Evolutionary conservation across 53 echinoderm and acorn worm genomes (phyloP).

Genomic region (Echinarachnius parma): DNA sequence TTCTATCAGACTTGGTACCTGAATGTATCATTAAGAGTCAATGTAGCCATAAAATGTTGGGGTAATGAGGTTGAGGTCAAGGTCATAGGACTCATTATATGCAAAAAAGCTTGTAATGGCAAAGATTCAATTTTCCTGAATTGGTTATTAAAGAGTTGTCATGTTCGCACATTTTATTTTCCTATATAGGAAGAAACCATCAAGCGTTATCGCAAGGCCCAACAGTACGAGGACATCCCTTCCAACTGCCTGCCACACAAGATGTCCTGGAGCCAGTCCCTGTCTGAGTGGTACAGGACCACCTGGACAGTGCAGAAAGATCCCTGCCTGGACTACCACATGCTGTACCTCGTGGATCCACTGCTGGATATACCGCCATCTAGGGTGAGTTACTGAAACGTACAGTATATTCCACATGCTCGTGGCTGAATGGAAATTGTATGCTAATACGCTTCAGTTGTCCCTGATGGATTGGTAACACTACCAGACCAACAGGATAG

Average conservation of each 20-base stretch:
- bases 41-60: too few species aligned
- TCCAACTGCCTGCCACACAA: slow-evolving; percentile 46
- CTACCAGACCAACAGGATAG: too few species aligned
- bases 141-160: neutral
- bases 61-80: too few species aligned
- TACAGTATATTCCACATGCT: too few species aligned
- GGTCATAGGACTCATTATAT: too few species aligned
- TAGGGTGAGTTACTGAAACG: slow-evolving; percentile 55
- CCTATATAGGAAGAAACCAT: slow-evolving; percentile 54
- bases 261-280: slow-evolving; percentile 59
- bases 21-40: too few species aligned
- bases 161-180: neutral
- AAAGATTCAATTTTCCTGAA: neutral
- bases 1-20: too few species aligned
- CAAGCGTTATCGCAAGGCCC: slow-evolving; percentile 31
- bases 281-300: slow-evolving; percentile 44
- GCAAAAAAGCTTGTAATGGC: neutral
- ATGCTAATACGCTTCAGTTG: too few species aligned
- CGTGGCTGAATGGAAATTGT: too few species aligned
- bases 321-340: slow-evolving; percentile 47
- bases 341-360: slow-evolving; percentile 58
- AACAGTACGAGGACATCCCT: slow-evolving; percentile 23
- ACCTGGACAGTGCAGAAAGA: slow-evolving; percentile 32
- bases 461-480: too few species aligned
- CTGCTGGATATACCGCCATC: slow-evolving; percentile 67